Evolutionary conservation across 2,113 vertebrate genomes (phyloP), one percentile per base, ranked within the genome.

Genomic region (Physeter macrocephalus): DNA sequence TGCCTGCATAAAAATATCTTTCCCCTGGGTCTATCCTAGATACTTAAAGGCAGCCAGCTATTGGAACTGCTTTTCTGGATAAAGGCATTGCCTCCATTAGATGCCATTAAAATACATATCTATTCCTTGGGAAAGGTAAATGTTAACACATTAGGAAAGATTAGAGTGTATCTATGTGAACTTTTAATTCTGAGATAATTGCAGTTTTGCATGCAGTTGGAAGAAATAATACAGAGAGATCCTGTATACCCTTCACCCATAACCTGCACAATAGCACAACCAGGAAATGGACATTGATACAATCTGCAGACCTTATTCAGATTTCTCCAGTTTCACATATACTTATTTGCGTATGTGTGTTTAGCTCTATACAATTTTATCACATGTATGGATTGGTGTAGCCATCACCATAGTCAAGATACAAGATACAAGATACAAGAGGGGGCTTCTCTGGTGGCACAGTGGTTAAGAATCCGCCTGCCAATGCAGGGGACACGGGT

Each of bases 1-100:
- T 77, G 91, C 46, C 85, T 96, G 81, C 41, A 88, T 71, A 96
- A 88, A 97, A 98, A 96, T 96, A 93, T 78, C 91, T 97, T 96
- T 91, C 86, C 81, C 41, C 27, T 96, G 91, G 41, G 64, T 93
- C 52, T 97, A 49, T 43, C 88, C 29, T 85, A 91, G 93, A 88
- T 95, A 57, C 89, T 82, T 66, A 82, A 95, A 89, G 67, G 61
- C 75, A 96, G 83, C 21, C 81, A 95, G 82, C 46, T 61, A 49
- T 69, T 71, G 49, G 64, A 94, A 27, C 62, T 77, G 72, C 69
- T 93, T 21, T 90, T 80, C 54, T 90, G 72, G 69, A 90, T 66
- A 96, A 92, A 95, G 66, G 34, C 18, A 27, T 54, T 67, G 41
- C 74, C 54, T 96, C 23, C 41, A n/a, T 49, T 78, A 84, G 23